These are phyloP conservation scores for Dendrophyllia cribrosa DNA, from an alignment of 64 coral and sea anemone species.

Conservation along the genomic window DNA sequence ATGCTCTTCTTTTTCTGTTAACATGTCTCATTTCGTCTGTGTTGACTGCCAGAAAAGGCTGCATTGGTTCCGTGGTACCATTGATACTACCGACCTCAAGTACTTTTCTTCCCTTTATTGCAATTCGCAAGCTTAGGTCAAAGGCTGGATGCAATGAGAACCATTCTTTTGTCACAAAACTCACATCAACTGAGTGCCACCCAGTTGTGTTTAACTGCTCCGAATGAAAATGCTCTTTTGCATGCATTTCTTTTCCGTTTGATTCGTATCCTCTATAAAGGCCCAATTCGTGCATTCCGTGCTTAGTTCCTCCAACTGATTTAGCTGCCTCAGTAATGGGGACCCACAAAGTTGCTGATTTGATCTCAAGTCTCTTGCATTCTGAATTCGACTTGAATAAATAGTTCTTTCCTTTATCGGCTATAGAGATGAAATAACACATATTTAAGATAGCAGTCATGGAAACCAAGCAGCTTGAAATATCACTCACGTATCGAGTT, in stretches of 20 bases:
- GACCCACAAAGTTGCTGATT: slow-evolving; percentile 25
- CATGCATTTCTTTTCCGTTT: not conserved
- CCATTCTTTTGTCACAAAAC: not conserved
- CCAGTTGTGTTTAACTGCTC: not conserved
- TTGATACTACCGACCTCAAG: not conserved
- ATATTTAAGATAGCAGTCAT: not conserved
- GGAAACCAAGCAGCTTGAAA: not conserved
- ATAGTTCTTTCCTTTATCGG: not conserved
- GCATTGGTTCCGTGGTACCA: not conserved
- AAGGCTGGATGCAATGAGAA: not conserved
- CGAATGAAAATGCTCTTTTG: slow-evolving; percentile 7
- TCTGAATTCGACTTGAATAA: not conserved
- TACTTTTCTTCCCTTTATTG: not conserved
- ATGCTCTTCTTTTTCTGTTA: not conserved
- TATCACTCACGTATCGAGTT: not conserved
- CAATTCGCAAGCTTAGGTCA: not conserved
- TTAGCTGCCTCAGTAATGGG: not conserved
- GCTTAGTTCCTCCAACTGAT: not conserved
- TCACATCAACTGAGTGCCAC: not conserved
- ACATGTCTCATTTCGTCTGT: not conserved
- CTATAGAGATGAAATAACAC: slow-evolving; percentile 1
- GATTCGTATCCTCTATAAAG: not conserved
- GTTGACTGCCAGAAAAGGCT: not conserved
- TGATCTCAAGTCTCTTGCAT: not conserved
- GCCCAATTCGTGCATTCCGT: not conserved